These are phyloP conservation scores for Lepidurus apus DNA, from an alignment of 1,140 invertebrate species.

Conservation along the genomic window DNA sequence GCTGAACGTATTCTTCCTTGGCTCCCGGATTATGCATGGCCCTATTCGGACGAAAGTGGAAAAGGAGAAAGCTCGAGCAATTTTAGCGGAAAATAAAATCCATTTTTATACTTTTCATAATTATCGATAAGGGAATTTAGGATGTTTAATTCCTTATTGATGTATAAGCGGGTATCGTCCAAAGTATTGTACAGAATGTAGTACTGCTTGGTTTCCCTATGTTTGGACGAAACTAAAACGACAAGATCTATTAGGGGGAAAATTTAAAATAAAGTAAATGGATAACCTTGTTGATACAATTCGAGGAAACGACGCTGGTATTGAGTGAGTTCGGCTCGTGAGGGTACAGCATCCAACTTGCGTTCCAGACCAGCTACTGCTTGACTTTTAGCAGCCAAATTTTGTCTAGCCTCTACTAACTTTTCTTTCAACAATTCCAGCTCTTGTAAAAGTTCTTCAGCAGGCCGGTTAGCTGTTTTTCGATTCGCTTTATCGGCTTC, in stretches of 20 bases:
- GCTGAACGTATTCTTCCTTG: constrained; percentile 79
- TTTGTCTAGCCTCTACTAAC: constrained; percentile 29
- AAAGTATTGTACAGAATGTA: constrained; percentile 93
- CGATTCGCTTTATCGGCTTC: background rate
- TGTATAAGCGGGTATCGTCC: constrained; percentile 86
- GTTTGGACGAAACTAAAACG: constrained; percentile 79
- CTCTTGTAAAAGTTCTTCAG: constrained; percentile 29
- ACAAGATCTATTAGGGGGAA: constrained; percentile 32
- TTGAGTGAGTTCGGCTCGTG: constrained; percentile 83
- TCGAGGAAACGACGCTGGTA: constrained; percentile 94
- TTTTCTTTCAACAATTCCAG: constrained; percentile 43
- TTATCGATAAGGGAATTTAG: constrained; percentile 92
- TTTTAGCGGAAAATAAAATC: constrained; percentile 33
- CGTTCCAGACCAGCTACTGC: constrained; percentile 52
- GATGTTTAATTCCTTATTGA: constrained; percentile 82
- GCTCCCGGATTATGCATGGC: constrained; percentile 46
- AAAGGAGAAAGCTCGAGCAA: constrained; percentile 25
- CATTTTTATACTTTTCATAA: constrained; percentile 71
- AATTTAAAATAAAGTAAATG: constrained; percentile 34
- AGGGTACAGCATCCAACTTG: constrained; percentile 84
- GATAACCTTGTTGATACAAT: constrained; percentile 85
- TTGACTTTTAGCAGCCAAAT: background rate
- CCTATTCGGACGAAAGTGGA: constrained; percentile 39
- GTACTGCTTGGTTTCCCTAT: constrained; percentile 95
- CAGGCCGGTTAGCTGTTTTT: background rate